Conservation (phyloP, 2,113 vertebrate genomes). For the Equus quagga region DNA sequence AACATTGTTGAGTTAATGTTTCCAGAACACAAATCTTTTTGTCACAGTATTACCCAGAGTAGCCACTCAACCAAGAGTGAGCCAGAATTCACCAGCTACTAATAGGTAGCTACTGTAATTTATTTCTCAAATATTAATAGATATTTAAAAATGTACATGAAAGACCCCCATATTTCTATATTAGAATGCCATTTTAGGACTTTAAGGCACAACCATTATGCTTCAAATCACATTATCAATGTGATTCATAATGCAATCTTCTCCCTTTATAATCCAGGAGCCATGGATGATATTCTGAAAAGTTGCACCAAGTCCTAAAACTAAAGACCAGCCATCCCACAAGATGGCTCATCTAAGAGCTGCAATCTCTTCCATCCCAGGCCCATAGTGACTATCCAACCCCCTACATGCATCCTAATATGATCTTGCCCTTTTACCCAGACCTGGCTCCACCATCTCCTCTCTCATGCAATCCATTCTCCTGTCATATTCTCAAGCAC, state of each 20-base stretch:
- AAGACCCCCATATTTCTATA: not conserved
- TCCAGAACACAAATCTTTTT: conserved; percentile 19
- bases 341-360: not conserved
- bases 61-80: conserved; percentile 20
- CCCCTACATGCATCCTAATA: fast-evolving
- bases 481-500: not conserved
- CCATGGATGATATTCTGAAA: not conserved
- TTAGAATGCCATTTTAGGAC: not conserved
- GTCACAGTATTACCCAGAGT: not conserved
- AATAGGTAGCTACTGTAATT: not conserved
- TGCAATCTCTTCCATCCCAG: not conserved
- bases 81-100: not conserved
- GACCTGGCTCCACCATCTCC: not conserved
- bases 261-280: not conserved
- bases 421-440: not conserved
- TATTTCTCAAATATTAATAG: conserved; percentile 39
- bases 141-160: not conserved
- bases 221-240: not conserved
- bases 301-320: not conserved
- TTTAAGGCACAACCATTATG: not conserved
- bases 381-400: not conserved
- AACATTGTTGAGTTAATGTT: not conserved
- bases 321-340: not conserved
- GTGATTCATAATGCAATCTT: not conserved
- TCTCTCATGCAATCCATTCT: not conserved